phyloP scores from a whole-genome alignment of 2,888 invertebrate genomes.

The Perizoma flavofasciatum region DNA sequence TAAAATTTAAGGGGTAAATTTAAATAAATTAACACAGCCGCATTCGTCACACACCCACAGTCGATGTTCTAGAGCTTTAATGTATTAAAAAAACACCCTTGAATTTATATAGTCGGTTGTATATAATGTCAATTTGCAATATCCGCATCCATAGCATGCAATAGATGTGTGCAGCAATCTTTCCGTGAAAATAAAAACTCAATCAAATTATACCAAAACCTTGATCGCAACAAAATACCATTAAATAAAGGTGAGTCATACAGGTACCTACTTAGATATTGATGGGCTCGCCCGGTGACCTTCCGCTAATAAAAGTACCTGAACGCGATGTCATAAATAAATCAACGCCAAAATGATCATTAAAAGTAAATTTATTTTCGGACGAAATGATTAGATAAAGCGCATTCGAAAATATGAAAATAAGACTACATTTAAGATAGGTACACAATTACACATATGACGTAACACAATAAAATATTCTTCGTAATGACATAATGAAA shows the following conservation, averaged over 20 bases:
- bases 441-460: slow-evolving; percentile 22
- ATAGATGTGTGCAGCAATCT: slow-evolving; percentile 31
- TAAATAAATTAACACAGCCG: no score
- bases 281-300: slow-evolving; percentile 34
- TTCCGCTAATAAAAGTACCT: slow-evolving; percentile 29
- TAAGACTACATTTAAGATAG: slow-evolving; percentile 27
- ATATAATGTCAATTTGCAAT: slow-evolving; percentile 21
- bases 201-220: slow-evolving; percentile 26
- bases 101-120: neutral
- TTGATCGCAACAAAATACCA: slow-evolving; percentile 22
- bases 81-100: no score
- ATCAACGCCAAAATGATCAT: slow-evolving; percentile 8
- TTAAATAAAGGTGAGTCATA: slow-evolving; percentile 32
- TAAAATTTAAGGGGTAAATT: no score
- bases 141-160: slow-evolving; percentile 47
- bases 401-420: neutral
- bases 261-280: slow-evolving; percentile 27
- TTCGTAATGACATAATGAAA: slow-evolving; percentile 4
- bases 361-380: neutral
- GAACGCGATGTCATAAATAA: slow-evolving; percentile 13
- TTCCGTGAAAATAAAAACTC: slow-evolving; percentile 24
- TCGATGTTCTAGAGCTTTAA: no score
- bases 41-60: no score
- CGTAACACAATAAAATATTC: slow-evolving; percentile 21
- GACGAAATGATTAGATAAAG: slow-evolving; percentile 2